Evolutionary conservation across 1,140 invertebrate genomes (phyloP), one percentile per base, ranked within the genome.

Genomic region (Danaus plexippus): DNA sequence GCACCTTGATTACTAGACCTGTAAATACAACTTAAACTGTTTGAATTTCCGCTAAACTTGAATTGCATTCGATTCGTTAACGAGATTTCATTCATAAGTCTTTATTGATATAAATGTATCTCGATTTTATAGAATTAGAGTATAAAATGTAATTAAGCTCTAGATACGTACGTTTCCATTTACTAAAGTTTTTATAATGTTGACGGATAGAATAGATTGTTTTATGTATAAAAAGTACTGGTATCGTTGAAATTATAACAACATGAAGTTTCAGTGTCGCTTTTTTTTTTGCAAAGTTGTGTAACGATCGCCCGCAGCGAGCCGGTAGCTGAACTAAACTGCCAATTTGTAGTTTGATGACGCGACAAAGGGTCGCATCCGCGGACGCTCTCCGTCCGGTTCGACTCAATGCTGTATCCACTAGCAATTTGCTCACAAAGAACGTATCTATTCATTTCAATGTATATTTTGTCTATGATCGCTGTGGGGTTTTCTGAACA

Each of bases 301-400:
- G 53, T 53, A 64, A 62, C 64, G 64, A 66, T 58, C 61, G 64
- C 67, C 64, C 67, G 54, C 57, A 67, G 61, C 64, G 57, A 54
- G 57, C 15, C 51, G 57, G 58, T 56, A 54, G 62, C 58, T 56
- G 64, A 57, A 55, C 40, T 57, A 57, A 69, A 77, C 72, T 75
- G 65, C 67, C 73, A 80, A 78, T 80, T 80, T 80, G 66, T 69
- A 78, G 64, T 64, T 67, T 74, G 75, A 76, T 72, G 77, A 75
- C 57, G 64, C 72, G 66, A 72, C 65, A 64, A 64, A 67, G 65
- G 65, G 62, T 64, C 64, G 56, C 55, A 47, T 22, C 43, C 44
- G 42, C 56, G 52, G 55, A 55, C 52, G 54, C 59, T 61, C 52
- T 48, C 55, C 48, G 49, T 53, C 54, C 48, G 58, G 49, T 50